Conservation (phyloP, 2,797 vertebrate genomes). For the Miichthys miiuy region DNA sequence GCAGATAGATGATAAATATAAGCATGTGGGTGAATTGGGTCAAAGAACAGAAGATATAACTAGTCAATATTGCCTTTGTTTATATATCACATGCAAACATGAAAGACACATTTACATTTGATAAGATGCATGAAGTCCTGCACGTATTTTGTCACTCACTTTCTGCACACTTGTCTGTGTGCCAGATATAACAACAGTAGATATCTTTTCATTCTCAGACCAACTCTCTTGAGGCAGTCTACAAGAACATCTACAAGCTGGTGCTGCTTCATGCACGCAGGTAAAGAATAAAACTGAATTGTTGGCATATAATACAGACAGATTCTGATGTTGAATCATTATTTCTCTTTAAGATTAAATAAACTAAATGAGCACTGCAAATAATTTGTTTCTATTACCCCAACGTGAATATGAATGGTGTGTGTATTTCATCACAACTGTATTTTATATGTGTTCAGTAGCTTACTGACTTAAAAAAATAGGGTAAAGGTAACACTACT, state of each 20-base stretch:
- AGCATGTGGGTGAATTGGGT: not conserved
- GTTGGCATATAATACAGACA: not conserved
- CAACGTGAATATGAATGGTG: not conserved
- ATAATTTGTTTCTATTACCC: not conserved
- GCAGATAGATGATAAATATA: not conserved
- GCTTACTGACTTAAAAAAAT: not conserved
- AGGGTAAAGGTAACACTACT: constrained; percentile 1
- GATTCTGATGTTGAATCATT: not conserved
- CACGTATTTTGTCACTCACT: not conserved
- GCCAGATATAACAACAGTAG: not conserved
- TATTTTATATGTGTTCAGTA: not conserved
- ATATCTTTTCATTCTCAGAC: constrained; percentile 79
- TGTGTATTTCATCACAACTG: not conserved
- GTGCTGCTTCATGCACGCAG: constrained; percentile 95
- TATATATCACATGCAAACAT: constrained; percentile 2
- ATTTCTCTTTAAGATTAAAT: not conserved
- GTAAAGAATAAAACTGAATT: constrained; percentile 71
- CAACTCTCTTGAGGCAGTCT: constrained; percentile 89
- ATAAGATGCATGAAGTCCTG: not conserved
- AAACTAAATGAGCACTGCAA: not conserved
- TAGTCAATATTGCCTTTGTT: not conserved
- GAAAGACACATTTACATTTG: not conserved
- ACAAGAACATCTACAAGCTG: constrained; percentile 91
- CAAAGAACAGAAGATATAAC: not conserved
- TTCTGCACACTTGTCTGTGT: not conserved